Conservation (phyloP, 2,113 vertebrate species). For the Thunnus maccoyii region DNA sequence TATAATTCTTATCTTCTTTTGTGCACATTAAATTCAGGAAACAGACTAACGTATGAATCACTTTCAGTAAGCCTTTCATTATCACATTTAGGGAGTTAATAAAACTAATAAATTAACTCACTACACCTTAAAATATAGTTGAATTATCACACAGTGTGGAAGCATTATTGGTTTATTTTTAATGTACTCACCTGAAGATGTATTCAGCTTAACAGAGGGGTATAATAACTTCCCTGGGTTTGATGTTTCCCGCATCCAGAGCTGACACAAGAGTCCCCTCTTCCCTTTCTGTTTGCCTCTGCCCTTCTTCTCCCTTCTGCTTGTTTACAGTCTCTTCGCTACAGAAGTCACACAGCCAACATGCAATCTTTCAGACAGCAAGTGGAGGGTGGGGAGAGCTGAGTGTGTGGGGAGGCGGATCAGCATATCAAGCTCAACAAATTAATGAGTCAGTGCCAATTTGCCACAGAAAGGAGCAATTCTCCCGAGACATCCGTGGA, state of each 20-base stretch:
- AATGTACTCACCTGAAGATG: constrained; percentile 65
- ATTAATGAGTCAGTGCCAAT: constrained; percentile 72
- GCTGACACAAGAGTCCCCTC: constrained; percentile 44
- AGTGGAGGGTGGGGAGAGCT: constrained; percentile 61
- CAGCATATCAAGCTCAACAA: constrained; percentile 71
- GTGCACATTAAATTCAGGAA: constrained; percentile 5
- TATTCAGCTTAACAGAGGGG: constrained; percentile 26
- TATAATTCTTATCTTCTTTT: background rate
- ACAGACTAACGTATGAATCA: background rate
- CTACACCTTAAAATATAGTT: background rate
- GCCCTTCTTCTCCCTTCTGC: constrained; percentile 61
- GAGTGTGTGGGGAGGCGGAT: constrained; percentile 32
- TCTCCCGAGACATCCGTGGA: constrained; percentile 25
- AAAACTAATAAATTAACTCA: background rate
- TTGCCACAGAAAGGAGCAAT: constrained; percentile 50
- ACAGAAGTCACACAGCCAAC: constrained; percentile 69
- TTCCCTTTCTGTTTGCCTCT: constrained; percentile 42
- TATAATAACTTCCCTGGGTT: constrained; percentile 31
- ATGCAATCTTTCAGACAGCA: constrained; percentile 48
- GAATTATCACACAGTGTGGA: background rate
- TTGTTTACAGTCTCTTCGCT: constrained; percentile 59
- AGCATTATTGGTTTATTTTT: background rate
- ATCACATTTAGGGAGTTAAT: background rate
- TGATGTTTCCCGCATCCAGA: constrained; percentile 61
- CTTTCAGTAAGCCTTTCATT: background rate